Evolutionary conservation across 1,140 invertebrate species (phyloP), one percentile per base, ranked within the genome.

Genomic region (Lordiphosa stackelbergi): DNA sequence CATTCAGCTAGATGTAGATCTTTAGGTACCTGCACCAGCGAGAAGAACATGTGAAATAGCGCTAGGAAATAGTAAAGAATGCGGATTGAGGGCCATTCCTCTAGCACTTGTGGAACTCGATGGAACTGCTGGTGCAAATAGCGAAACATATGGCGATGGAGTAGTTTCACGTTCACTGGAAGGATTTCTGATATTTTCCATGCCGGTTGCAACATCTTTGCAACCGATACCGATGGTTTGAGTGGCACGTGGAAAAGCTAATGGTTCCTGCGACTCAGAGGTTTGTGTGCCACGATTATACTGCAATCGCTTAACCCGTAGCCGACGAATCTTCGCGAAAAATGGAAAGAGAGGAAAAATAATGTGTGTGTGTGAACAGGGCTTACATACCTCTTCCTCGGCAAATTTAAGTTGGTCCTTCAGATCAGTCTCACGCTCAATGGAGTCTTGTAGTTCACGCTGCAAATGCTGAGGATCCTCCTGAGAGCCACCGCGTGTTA

Each of bases 371-470:
- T 5, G 7, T n/a, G 8, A 0, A 10, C 5, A 9, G 16, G 19
- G 11, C 65, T 86, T 31, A 31, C 22, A 24, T 86, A 91, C 92
- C 91, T 98, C 95, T 88, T 97, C 95, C 88, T 97, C 95, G 22
- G 95, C 92, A 88, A 96, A 97, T 59, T 93, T 92, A 6, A 98
- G 87, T 87, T 98, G 96, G 87, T 98, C 96, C 62, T 95, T 91
- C 0, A 98, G 89, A 89, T 98, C 97, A 4, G 94, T 95, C 88
- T 98, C 97, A 24, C 97, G 88, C 89, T 98, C 97, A 43, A 96
- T 89, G 6, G 95, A 94, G 88, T 97, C 96, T 87, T 96, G 95
- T 1, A 98, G 89, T 81, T 97, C 95, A 43, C 95, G 89, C 45
- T 96, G 89, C 19, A 97, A 88, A 83, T 96, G 94, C 51, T 91